Evolutionary conservation across 1,140 invertebrate species (phyloP).

Genomic region (Bombus impatiens): DNA sequence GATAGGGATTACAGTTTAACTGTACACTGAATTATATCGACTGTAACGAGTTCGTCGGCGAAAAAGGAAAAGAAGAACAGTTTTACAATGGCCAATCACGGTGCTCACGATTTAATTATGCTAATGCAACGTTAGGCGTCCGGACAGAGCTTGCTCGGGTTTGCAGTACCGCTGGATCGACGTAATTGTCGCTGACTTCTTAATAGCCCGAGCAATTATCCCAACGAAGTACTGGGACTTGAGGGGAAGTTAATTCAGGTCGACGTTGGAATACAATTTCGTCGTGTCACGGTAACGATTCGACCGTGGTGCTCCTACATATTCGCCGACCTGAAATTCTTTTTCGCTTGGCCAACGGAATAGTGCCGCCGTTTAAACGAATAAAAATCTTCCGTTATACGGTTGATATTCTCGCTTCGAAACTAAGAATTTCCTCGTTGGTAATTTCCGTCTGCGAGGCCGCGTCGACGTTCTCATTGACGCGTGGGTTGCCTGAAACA

Average conservation of each 20-base stretch:
- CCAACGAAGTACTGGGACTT: slow-evolving; percentile 23
- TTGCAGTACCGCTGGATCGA: slow-evolving; percentile 41
- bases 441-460: slow-evolving; percentile 55
- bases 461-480: slow-evolving; percentile 18
- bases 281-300: slow-evolving; percentile 39
- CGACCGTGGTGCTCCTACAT: not conserved
- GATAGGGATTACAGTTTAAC: not conserved
- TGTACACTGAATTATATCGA: not conserved
- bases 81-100: slow-evolving; percentile 59
- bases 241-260: slow-evolving; percentile 15
- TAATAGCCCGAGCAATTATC: slow-evolving; percentile 60
- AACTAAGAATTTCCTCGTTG: slow-evolving; percentile 43
- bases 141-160: slow-evolving; percentile 10
- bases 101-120: slow-evolving; percentile 60
- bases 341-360: slow-evolving; percentile 17
- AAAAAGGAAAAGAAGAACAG: not conserved
- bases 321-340: slow-evolving; percentile 8
- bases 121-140: slow-evolving; percentile 56
- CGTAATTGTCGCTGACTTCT: slow-evolving; percentile 62
- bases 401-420: slow-evolving; percentile 20
- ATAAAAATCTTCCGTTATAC: slow-evolving; percentile 35
- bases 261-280: slow-evolving; percentile 50
- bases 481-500: slow-evolving; percentile 26
- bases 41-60: not conserved
- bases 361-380: slow-evolving; percentile 13